phyloP scores from a whole-genome alignment of 2,888 invertebrate species.

The Scaptomyza cyrtandrae region DNA sequence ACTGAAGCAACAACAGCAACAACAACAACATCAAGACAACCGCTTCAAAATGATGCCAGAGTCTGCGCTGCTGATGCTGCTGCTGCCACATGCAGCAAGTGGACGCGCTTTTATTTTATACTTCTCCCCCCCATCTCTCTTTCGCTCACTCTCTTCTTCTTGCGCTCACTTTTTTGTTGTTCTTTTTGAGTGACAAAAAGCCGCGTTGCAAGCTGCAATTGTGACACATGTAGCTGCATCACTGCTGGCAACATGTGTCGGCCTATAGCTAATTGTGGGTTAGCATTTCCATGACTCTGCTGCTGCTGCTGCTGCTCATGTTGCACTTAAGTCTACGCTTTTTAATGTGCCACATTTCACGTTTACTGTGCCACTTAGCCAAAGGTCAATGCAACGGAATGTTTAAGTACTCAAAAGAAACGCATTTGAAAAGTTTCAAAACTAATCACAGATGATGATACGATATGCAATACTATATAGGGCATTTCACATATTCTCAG shows the following conservation, averaged over 20 bases:
- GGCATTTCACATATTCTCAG: not conserved
- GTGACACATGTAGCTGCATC: constrained; percentile 50
- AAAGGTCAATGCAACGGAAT: constrained; percentile 44
- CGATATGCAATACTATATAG: not conserved
- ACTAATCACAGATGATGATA: constrained; percentile 1
- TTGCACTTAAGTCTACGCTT: constrained; percentile 29
- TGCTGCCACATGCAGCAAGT: constrained; percentile 66
- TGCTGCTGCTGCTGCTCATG: constrained; percentile 5
- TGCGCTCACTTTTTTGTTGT: constrained; percentile 36
- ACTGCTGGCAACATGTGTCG: constrained; percentile 59
- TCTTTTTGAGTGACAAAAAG: constrained; percentile 46
- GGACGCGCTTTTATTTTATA: constrained; percentile 24
- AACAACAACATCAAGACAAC: constrained; percentile 50
- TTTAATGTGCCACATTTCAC: constrained; percentile 42
- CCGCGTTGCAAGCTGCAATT: constrained; percentile 52
- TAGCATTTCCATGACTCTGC: constrained; percentile 46
- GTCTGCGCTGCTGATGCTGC: constrained; percentile 59
- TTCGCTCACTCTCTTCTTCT: constrained; percentile 8
- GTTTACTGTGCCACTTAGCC: constrained; percentile 50
- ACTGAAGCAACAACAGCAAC: constrained; percentile 69
- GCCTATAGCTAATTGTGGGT: constrained; percentile 71
- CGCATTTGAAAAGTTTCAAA: not conserved
- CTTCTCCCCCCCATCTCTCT: constrained; percentile 19
- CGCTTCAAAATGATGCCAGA: constrained; percentile 55
- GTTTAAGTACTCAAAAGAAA: not conserved